Evolutionary conservation across 2,113 vertebrate species (phyloP).

Genomic region (Lates calcarifer): DNA sequence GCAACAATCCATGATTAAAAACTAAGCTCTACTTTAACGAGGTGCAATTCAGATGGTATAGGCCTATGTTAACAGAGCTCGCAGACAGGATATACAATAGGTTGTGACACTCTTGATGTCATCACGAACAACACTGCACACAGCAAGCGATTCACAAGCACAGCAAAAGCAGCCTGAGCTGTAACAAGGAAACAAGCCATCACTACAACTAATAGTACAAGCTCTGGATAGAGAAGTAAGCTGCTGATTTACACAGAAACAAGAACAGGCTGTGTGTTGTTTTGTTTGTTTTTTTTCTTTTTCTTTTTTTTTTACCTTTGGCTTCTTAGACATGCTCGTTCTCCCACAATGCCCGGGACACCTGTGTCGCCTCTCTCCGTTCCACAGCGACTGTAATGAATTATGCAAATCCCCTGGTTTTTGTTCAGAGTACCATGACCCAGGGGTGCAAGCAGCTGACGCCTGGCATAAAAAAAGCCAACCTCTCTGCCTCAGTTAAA

Average conservation of each 20-base stretch:
- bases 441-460: constrained; percentile 74
- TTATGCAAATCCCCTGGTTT: constrained; percentile 82
- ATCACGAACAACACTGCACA: constrained; percentile 28
- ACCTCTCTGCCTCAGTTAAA: constrained; percentile 48
- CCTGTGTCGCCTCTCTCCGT: constrained; percentile 69
- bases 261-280: constrained; percentile 32
- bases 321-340: constrained; percentile 82
- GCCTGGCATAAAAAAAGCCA: constrained; percentile 60
- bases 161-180: not conserved
- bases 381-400: constrained; percentile 78
- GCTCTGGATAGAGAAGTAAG: constrained; percentile 21
- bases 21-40: constrained; percentile 42
- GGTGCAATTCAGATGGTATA: constrained; percentile 15
- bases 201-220: constrained; percentile 20
- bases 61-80: constrained; percentile 21
- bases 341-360: constrained; percentile 62
- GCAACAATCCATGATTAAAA: constrained; percentile 55
- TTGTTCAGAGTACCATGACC: constrained; percentile 78
- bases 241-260: constrained; percentile 49
- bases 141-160: not conserved
- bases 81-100: constrained; percentile 9
- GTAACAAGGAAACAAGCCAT: constrained; percentile 19
- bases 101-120: not conserved
- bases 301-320: constrained; percentile 81
- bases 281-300: constrained; percentile 52